These are phyloP conservation scores for Andrena praecox DNA, from an alignment of 2,888 invertebrate species.

Conservation along the genomic window DNA sequence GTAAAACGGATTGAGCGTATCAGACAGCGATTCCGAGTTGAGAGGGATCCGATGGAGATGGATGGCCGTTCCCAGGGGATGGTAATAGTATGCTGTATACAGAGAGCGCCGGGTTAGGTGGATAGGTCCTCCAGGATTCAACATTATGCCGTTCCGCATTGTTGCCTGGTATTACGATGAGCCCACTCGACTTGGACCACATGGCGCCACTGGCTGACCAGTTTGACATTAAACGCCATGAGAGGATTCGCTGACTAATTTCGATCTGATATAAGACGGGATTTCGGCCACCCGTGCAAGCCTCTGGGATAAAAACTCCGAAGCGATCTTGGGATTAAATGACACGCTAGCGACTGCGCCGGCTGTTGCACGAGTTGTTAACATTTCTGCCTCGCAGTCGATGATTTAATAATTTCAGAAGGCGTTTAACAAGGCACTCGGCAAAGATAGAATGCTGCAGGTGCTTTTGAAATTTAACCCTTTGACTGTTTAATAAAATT, in stretches of 20 bases:
- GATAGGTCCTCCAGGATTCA: slow-evolving; percentile 68
- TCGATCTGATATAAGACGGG: slow-evolving; percentile 26
- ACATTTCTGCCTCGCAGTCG: too few relatives aligned
- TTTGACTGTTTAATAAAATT: too few relatives aligned
- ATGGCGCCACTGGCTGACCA: slow-evolving; percentile 75
- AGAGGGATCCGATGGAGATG: slow-evolving; percentile 84
- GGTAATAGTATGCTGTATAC: slow-evolving; percentile 75
- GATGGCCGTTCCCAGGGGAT: slow-evolving; percentile 82
- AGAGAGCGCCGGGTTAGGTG: slow-evolving; percentile 57
- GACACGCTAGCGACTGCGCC: too few relatives aligned
- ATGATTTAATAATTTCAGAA: too few relatives aligned
- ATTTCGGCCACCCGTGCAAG: not conserved
- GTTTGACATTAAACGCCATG: slow-evolving; percentile 61
- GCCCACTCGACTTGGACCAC: slow-evolving; percentile 83
- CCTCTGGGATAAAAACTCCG: too few relatives aligned
- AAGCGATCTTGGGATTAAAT: too few relatives aligned
- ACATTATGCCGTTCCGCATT: slow-evolving; percentile 77
- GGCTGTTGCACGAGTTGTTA: too few relatives aligned
- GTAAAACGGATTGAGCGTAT: slow-evolving; percentile 74
- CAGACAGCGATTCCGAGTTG: slow-evolving; percentile 80
- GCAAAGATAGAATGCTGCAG: too few relatives aligned
- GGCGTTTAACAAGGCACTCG: too few relatives aligned
- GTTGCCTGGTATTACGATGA: slow-evolving; percentile 81
- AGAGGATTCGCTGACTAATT: slow-evolving; percentile 51
- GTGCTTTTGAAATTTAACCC: too few relatives aligned